Base-by-base conservation (phyloP, 2,113 vertebrate genomes). In the Petroica traversi region DNA sequence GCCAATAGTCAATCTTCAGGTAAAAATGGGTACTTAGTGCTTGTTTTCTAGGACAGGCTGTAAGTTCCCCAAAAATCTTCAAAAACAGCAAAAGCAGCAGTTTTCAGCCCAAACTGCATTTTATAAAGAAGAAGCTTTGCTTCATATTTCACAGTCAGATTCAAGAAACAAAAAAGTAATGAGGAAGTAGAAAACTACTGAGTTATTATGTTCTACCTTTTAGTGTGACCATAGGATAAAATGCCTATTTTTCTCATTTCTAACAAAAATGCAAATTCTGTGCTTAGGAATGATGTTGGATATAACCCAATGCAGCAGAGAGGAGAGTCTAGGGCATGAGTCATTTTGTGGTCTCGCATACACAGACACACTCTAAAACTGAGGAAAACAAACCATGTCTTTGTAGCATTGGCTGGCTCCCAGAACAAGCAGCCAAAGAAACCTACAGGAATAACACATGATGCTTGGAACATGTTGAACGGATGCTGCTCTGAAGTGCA, bases 1-100 rank as follows among this genome's bases (percentile, higher is more conserved):
- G 80, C 99, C 99, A 7, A 75, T 99, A n/a, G 99, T 99, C 96
- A 99, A 99, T 92, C 98, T 99, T 69, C 99, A 99, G 98, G 99
- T 99, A 96, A 98, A 96, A 85, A 45, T 17, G 13, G 84, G 15
- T 29, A 7, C 5, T 43, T 43, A 16, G 11, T 40, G n/a, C 64
- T 74, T 80, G 7, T 2, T 48, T 8, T 13, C 69, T n/a, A 88
- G 26, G 36, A 19, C 24, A 36, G 29, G 29, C 23, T 7, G 19
- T 8, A 57, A 20, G 10, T 58, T 31, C 17, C 54, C 43, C 23
- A 61, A 52, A 80, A 80, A 41, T 45, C 55, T 41, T 46, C 15
- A 36, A 43, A 90, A 71, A 59, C 1, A 12, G 17, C 41, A 67
- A 73, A 85, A 69, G 15, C 31, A 33, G 31, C 23, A 66, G 36